Evolutionary conservation across 2,888 invertebrate genomes (phyloP).

Genomic region (Steromphala cineraria): DNA sequence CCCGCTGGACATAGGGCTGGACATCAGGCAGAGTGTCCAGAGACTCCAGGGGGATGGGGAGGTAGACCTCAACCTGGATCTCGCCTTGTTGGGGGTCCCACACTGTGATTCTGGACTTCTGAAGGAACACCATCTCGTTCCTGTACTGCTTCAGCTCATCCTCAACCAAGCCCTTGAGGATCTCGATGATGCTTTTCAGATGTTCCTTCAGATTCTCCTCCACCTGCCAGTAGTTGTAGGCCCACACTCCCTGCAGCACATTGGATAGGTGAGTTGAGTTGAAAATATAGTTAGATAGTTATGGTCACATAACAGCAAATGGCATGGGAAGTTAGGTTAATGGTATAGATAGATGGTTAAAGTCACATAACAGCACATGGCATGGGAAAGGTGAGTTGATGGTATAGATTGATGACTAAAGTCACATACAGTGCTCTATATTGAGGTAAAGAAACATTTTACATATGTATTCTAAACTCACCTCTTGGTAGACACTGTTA

Average conservation of each 20-base stretch:
- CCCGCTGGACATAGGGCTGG: constrained; percentile 32
- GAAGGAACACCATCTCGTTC: constrained; percentile 3
- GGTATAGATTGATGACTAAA: too few species aligned
- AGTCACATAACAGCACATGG: background rate
- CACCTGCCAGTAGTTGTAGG: constrained; percentile 57
- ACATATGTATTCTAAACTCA: background rate
- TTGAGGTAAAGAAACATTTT: background rate
- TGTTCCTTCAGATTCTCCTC: constrained; percentile 46
- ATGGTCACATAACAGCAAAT: background rate
- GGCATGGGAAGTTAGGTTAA: too few species aligned
- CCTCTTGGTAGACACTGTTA: constrained; percentile 23
- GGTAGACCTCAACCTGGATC: constrained; percentile 62
- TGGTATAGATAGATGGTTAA: too few species aligned
- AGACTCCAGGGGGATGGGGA: constrained; percentile 55
- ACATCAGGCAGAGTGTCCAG: constrained; percentile 52
- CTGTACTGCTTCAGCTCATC: constrained; percentile 43
- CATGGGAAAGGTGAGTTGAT: too few species aligned
- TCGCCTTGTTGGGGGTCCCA: constrained; percentile 69
- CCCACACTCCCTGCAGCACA: constrained; percentile 52
- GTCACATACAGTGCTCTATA: too few species aligned
- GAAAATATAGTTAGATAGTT: too few species aligned
- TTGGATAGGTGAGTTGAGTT: too few species aligned
- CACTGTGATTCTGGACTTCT: constrained; percentile 34
- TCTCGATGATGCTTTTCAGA: constrained; percentile 32
- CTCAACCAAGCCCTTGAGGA: constrained; percentile 36